Percentiles rank a stretch among this genome's conserved stretches.
These are phyloP conservation scores for Pseudopleuronectes americanus DNA, from an alignment of 2,797 vertebrate genomes.

Conservation along the genomic window DNA sequence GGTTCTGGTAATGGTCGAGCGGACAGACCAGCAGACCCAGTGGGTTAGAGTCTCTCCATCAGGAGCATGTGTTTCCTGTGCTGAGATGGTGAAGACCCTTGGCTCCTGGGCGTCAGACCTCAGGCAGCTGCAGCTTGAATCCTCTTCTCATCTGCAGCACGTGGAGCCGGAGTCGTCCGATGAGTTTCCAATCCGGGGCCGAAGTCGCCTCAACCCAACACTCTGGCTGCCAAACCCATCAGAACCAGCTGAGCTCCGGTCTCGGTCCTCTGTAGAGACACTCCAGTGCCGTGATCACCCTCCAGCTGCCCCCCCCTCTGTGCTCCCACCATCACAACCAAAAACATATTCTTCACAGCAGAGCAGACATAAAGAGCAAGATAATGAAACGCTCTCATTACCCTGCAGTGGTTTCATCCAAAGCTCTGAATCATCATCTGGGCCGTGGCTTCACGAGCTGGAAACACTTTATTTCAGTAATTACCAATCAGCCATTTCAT, in stretches of 20 bases:
- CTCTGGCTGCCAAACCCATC: slow-evolving; percentile 47
- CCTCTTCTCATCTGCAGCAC: slow-evolving; percentile 44
- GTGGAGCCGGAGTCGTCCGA: slow-evolving; percentile 27
- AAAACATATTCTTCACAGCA: slow-evolving; percentile 15
- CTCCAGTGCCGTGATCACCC: slow-evolving; percentile 31
- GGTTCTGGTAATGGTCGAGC: slow-evolving; percentile 42
- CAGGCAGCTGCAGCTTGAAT: slow-evolving; percentile 50
- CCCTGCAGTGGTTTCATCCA: slow-evolving; percentile 19
- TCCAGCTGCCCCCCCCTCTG: slow-evolving; percentile 19
- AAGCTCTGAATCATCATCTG: slow-evolving; percentile 23
- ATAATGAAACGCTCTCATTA: slow-evolving; percentile 14
- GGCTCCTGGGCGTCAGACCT: slow-evolving; percentile 31
- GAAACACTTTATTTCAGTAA: slow-evolving; percentile 17
- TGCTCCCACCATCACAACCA: slow-evolving; percentile 20
- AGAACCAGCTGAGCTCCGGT: slow-evolving; percentile 30
- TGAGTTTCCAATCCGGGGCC: slow-evolving; percentile 38
- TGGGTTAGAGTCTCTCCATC: background rate
- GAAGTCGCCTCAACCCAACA: slow-evolving; percentile 45
- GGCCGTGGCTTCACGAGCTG: slow-evolving; percentile 9
- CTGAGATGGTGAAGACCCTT: slow-evolving; percentile 29
- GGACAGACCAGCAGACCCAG: slow-evolving; percentile 37
- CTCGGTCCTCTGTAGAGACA: slow-evolving; percentile 27
- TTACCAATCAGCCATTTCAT: slow-evolving; percentile 24
- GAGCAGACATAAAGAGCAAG: slow-evolving; percentile 5
- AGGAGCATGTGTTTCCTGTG: too few relatives aligned